Evolutionary conservation across 2,113 vertebrate species (phyloP).

Genomic region (Lampris megalopsis): DNA sequence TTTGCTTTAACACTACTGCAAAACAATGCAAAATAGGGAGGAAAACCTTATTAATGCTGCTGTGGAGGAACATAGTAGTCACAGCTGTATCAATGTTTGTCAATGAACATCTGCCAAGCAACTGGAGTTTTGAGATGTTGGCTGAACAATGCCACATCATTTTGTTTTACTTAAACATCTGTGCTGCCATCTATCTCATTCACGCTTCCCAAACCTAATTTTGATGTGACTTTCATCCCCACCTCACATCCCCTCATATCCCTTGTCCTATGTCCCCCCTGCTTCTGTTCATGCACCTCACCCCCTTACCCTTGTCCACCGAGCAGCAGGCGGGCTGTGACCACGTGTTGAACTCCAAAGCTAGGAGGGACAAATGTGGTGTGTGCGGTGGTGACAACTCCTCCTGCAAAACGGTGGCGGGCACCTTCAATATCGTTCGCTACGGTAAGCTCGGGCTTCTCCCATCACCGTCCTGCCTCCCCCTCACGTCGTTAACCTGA

Average conservation of each 20-base stretch:
- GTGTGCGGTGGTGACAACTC: conserved; percentile 99
- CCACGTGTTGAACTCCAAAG: conserved; percentile 98
- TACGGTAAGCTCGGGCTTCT: conserved; percentile 86
- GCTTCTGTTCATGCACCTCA: no score
- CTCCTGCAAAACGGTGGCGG: conserved; percentile 95
- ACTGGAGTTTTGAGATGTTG: neutral
- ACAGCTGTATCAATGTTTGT: conserved; percentile 12
- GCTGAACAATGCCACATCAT: neutral
- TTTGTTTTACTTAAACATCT: neutral
- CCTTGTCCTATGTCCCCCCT: no score
- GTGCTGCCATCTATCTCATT: no score
- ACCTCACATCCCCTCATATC: no score
- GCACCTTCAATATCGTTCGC: conserved; percentile 93
- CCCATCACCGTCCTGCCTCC: neutral
- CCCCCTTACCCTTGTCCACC: neutral
- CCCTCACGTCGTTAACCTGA: neutral
- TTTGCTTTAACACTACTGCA: neutral
- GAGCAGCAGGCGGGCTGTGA: conserved; percentile 98
- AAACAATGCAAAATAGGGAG: conserved; percentile 3
- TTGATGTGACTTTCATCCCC: no score
- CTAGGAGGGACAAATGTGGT: conserved; percentile 97
- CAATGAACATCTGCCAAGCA: neutral
- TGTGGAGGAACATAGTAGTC: neutral
- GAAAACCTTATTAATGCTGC: neutral
- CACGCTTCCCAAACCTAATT: no score